Evolutionary conservation across 1,140 invertebrate species (phyloP).

Genomic region (Dryas iulia): DNA sequence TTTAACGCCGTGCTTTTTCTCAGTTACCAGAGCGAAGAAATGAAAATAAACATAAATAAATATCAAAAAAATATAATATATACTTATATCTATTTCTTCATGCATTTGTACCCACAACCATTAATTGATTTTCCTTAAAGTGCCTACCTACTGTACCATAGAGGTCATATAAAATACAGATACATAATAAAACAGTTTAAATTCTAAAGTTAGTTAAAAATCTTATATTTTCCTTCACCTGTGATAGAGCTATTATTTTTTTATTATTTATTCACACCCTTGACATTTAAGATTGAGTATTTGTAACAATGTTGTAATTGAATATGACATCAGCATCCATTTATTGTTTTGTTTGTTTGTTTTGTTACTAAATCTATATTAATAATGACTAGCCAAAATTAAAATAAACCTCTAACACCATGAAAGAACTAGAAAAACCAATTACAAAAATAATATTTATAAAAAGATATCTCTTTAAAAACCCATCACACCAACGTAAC

Average conservation of each 20-base stretch:
- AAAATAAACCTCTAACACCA: neutral
- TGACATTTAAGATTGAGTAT: slow-evolving; percentile 12
- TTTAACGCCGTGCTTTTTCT: too few species aligned
- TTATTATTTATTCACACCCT: slow-evolving; percentile 35
- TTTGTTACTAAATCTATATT: neutral
- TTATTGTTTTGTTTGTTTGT: neutral
- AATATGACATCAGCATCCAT: slow-evolving; percentile 29
- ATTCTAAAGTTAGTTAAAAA: neutral
- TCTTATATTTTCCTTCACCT: neutral
- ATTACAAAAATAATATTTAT: neutral
- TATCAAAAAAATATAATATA: too few species aligned
- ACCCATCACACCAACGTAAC: neutral
- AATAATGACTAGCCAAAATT: neutral
- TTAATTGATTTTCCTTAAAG: too few species aligned
- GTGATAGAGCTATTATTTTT: slow-evolving; percentile 11
- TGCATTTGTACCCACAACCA: too few species aligned
- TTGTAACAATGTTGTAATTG: neutral
- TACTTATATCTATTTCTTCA: too few species aligned
- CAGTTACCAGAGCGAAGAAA: too few species aligned
- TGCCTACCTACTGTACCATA: neutral
- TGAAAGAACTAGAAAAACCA: neutral
- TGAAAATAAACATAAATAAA: too few species aligned
- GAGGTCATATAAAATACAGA: neutral
- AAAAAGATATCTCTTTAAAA: neutral
- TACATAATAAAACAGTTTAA: too few species aligned